Base-by-base conservation (phyloP, 2,888 invertebrate genomes). In the Epinotia bilunana region DNA sequence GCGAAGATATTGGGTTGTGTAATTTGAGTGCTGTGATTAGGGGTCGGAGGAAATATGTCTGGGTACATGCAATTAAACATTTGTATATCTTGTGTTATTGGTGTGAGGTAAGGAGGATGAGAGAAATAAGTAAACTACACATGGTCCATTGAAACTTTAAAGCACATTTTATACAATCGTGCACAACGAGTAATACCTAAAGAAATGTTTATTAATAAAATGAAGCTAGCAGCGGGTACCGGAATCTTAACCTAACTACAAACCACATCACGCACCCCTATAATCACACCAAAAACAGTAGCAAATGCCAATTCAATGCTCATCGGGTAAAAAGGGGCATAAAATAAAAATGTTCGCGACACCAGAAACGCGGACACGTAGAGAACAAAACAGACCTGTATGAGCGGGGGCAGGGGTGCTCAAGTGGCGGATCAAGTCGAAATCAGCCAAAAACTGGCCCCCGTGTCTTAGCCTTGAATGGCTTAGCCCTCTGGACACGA, bases 401-500 rank as follows among this genome's bases (percentile, higher is more conserved):
- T 39, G 57, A 62, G 69, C 79, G 81, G 80, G 80, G 77, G 80
- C 80, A 80, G 80, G 80, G 81, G 81, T 80, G 79, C 78, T 79
- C 76, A 74, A 76, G 79, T 77, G 78, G 79, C 78, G 90, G 93
- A 93, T 93, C 92, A 91, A 89, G 90, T 91, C 87, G 84, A 83
- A 83, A 89, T 86, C 88, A 84, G 89, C 91, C 94, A 94, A 94
- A 94, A 94, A 94, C 93, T 94, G 92, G 94, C 89, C 91, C 88
- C 87, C 83, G 88, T 87, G 87, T 83, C 90, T 92, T 94, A 93
- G 93, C 94, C 94, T 93, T 93, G 94, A 93, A 93, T 93, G 94
- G 94, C 90, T 93, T 92, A 94, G 92, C 93, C 93, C 90, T 90
- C 90, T 91, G 93, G 93, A 91, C 92, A 92, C 87, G 89, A 91